Evolutionary conservation across 2,888 invertebrate genomes (phyloP).

Genomic region (Ichneumoninae sp.): DNA sequence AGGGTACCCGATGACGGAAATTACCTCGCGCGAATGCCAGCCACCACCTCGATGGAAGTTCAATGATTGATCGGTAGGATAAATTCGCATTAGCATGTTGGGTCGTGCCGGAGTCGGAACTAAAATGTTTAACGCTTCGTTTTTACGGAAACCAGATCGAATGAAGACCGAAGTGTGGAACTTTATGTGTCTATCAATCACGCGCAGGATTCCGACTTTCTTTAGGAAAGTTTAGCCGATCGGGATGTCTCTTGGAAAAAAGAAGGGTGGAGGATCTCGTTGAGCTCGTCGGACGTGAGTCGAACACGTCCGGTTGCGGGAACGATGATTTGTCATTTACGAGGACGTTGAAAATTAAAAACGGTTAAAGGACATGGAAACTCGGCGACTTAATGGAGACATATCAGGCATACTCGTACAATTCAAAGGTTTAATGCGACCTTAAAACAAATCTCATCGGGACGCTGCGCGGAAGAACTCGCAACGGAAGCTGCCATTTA

Average conservation of each 20-base stretch:
- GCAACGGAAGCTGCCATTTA: too few species aligned
- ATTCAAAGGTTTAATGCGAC: too few species aligned
- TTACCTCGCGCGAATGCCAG: constrained; percentile 7
- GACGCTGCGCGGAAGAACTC: too few species aligned
- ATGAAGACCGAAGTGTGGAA: not conserved
- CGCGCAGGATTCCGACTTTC: not conserved
- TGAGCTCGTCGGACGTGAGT: not conserved
- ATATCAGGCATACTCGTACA: too few species aligned
- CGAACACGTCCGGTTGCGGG: not conserved
- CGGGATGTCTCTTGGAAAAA: not conserved
- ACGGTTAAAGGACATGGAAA: too few species aligned
- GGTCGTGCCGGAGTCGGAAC: not conserved
- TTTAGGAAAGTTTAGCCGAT: too few species aligned
- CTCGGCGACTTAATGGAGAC: too few species aligned
- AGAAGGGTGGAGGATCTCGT: not conserved
- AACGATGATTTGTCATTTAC: not conserved
- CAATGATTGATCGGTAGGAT: not conserved
- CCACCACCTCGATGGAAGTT: not conserved
- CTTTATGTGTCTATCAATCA: not conserved
- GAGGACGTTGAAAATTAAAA: not conserved
- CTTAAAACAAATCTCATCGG: too few species aligned
- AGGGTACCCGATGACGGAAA: constrained; percentile 31
- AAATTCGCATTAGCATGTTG: not conserved
- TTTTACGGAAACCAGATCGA: not conserved
- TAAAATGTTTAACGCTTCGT: not conserved